A percentile compares a stretch with the other conserved stretches of the same genome.
phyloP scores from a whole-genome alignment of 2,113 vertebrate genomes.

The Ginglymostoma cirratum region DNA sequence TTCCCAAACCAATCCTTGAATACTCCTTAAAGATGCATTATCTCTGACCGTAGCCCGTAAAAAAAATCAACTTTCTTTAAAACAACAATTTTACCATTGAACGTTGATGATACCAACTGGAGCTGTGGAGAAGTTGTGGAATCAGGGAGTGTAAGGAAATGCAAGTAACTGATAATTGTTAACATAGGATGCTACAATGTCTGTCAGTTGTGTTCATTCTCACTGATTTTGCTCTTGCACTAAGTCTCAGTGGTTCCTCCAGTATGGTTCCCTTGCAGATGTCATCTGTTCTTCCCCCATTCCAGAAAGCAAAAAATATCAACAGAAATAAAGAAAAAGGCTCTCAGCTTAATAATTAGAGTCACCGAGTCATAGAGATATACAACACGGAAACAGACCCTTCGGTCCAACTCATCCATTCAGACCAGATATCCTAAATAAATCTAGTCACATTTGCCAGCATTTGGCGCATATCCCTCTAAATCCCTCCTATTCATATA shows the following conservation, averaged over 20 bases:
- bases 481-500: no score
- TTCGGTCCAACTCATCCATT: no score
- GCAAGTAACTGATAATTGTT: not conserved
- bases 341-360: not conserved
- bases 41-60: not conserved
- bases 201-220: not conserved
- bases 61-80: not conserved
- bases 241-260: not conserved
- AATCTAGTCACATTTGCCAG: no score
- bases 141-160: not conserved
- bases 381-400: no score
- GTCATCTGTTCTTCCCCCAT: not conserved
- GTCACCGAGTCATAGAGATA: no score
- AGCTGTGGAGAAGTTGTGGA: not conserved
- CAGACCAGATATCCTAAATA: no score
- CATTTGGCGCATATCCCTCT: no score
- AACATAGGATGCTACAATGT: not conserved
- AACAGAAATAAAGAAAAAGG: not conserved
- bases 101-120: not conserved
- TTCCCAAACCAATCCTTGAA: not conserved
- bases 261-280: not conserved
- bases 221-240: not conserved
- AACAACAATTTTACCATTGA: not conserved
- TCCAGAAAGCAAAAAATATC: not conserved
- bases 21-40: not conserved